Evolutionary conservation across 2,113 vertebrate genomes (phyloP), one percentile per base, ranked within the genome.

Genomic region (Paramisgurnus dabryanus): DNA sequence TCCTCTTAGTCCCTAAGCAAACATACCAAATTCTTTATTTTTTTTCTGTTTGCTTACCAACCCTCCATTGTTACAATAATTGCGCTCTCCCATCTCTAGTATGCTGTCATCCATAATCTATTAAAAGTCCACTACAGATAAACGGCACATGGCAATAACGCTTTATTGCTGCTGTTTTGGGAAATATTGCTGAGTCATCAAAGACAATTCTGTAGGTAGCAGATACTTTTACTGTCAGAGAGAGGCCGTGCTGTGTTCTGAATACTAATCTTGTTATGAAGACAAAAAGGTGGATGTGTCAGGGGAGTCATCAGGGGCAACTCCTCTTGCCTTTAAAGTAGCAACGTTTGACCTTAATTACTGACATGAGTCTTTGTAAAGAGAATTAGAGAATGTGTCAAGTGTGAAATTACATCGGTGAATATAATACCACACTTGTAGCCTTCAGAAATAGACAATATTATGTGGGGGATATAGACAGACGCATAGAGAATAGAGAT

Each of bases 281-380:
- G 55, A 73, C 70, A 45, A 73, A 18, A 41, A 18, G 55, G 55
- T 18, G n/a, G 40, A 60, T 4, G 40, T 45, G 55, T 60, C 55
- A 1, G 43, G 70, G 70, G 55, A 73, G 40, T 43, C 55, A 73
- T 73, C 43, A 73, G 70, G 53, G 17, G 53, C n/a, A 13, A 58
- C 70, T 41, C 53, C n/a, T 60, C 55, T 41, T 60, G 70, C 40
- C 18, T 73, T 73, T 60, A 60, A 73, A 60, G 70, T 41, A 60
- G 61, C 57, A 71, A 7, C 10, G 22, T 43, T 74, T 81, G 63
- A 81, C 79, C 79, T 81, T 67, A 81, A 75, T 75, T 75, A 73
- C 53, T 74, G 49, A 18, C 71, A 39, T 49, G 10, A 45, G 17
- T n/a, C 71, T 74, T 66, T 47, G 61, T 75, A 65, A 75, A 60